Percentiles rank a stretch among this genome's conserved stretches.
These are phyloP conservation scores for Grammomys surdaster DNA, from an alignment of 2,113 vertebrate species.

Conservation along the genomic window DNA sequence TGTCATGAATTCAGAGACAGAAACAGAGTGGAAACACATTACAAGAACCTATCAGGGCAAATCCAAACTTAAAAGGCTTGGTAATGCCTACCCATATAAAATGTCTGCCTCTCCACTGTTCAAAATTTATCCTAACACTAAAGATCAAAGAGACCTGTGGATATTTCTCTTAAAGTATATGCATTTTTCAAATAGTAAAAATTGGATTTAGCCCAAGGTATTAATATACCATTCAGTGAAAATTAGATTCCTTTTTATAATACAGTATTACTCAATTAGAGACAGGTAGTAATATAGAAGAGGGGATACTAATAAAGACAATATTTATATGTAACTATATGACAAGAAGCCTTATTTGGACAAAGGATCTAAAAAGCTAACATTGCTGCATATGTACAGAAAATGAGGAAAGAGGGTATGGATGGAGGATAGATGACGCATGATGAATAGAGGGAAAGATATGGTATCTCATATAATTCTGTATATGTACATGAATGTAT, in stretches of 20 bases:
- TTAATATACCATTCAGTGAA: too few species aligned
- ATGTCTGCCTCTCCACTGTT: neutral
- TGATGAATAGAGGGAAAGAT: neutral
- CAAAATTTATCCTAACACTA: neutral
- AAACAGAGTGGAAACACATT: neutral
- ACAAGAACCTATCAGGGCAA: neutral
- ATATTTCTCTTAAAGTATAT: neutral
- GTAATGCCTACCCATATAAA: neutral
- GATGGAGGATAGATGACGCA: neutral
- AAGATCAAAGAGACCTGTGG: neutral
- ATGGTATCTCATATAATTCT: neutral
- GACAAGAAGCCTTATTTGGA: neutral
- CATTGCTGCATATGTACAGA: neutral
- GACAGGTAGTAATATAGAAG: neutral
- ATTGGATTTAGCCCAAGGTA: neutral
- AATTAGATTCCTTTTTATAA: neutral
- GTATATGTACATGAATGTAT: neutral
- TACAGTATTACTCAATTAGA: neutral
- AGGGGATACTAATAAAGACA: neutral
- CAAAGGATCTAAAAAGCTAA: neutral
- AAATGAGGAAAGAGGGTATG: neutral
- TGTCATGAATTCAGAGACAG: neutral
- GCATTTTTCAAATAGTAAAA: neutral
- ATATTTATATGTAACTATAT: neutral
- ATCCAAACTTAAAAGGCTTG: too few species aligned